Evolutionary conservation across 2,113 vertebrate genomes (phyloP).

Genomic region (Gorsachius goisagi): DNA sequence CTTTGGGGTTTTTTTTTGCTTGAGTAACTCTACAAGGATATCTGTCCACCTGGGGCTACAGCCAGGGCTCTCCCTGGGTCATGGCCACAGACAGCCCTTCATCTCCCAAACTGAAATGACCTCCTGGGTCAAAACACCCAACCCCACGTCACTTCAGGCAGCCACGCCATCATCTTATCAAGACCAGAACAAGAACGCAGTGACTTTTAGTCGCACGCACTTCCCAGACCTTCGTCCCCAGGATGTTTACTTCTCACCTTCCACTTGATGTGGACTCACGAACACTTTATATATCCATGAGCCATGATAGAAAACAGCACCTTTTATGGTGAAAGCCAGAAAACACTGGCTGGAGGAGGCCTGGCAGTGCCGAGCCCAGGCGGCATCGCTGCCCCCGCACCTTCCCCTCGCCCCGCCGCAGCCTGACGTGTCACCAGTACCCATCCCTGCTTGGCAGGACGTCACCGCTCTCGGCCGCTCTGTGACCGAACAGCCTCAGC

Average conservation of each 20-base stretch:
- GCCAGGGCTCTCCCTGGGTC: fast-evolving
- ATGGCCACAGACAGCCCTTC: background rate
- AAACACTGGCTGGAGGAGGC: background rate
- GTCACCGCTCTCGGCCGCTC: background rate
- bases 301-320: background rate
- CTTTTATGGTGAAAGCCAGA: background rate
- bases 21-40: fast-evolving
- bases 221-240: background rate
- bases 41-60: background rate
- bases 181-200: fast-evolving
- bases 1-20: background rate
- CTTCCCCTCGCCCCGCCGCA: background rate
- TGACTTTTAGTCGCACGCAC: background rate
- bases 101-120: background rate
- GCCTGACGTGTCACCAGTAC: fast-evolving
- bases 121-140: background rate
- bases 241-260: background rate
- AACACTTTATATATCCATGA: fast-evolving
- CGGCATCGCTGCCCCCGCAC: background rate
- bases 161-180: fast-evolving
- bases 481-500: background rate
- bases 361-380: background rate
- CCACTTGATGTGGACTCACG: background rate
- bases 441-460: background rate
- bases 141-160: background rate